Percentiles rank a stretch among this genome's conserved stretches.
phyloP scores from a whole-genome alignment of 2,797 vertebrate species.

The Myripristis murdjan region DNA sequence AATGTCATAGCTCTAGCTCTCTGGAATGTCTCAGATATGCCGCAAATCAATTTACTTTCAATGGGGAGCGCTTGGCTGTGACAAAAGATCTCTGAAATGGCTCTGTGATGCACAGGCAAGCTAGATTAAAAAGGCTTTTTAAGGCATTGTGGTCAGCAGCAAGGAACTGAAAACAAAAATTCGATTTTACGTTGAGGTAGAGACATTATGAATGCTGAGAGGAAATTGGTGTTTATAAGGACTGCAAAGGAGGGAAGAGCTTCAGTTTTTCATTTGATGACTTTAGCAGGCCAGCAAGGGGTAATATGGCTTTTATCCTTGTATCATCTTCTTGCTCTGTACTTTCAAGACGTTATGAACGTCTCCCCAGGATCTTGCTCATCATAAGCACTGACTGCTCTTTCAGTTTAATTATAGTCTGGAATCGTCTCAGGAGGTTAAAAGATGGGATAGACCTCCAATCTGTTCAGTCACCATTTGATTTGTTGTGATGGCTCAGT shows the following conservation, averaged over 20 bases:
- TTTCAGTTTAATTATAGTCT: too few relatives aligned
- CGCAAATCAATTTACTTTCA: constrained; percentile 65
- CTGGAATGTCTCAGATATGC: constrained; percentile 17
- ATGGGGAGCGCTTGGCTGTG: constrained; percentile 53
- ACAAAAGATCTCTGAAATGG: constrained; percentile 50
- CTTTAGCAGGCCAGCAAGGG: not conserved
- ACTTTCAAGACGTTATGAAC: too few relatives aligned
- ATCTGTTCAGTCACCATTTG: too few relatives aligned
- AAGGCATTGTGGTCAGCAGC: constrained; percentile 21
- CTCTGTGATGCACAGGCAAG: constrained; percentile 27
- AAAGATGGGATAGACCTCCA: too few relatives aligned
- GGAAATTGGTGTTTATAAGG: not conserved
- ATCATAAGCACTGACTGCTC: too few relatives aligned
- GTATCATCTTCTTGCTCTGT: constrained; percentile 9
- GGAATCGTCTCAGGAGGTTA: too few relatives aligned
- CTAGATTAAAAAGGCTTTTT: constrained; percentile 58
- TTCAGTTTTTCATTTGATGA: not conserved
- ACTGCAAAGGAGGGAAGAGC: too few relatives aligned
- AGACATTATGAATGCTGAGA: not conserved
- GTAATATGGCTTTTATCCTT: not conserved
- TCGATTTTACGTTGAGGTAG: constrained; percentile 14
- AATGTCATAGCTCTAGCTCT: constrained; percentile 26
- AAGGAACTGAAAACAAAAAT: constrained; percentile 24
- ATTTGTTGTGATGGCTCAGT: too few relatives aligned
- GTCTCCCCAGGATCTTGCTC: not conserved